phyloP scores from a whole-genome alignment of 1,140 invertebrate species.

The Eumaeus atala region DNA sequence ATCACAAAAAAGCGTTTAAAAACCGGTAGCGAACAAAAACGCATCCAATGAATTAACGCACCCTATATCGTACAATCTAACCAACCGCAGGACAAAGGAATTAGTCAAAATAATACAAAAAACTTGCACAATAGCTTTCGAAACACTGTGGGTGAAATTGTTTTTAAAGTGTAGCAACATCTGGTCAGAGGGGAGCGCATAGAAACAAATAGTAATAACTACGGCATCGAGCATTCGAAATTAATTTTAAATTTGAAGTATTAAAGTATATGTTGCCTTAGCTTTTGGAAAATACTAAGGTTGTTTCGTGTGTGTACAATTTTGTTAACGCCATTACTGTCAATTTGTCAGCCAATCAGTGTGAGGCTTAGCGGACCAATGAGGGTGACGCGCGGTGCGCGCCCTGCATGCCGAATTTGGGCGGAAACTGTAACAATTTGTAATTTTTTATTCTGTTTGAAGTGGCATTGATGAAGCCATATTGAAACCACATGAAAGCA shows the following conservation, averaged over 20 bases:
- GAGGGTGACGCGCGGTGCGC: constrained; percentile 36
- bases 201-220: constrained; percentile 16
- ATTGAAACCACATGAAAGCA: too few relatives aligned
- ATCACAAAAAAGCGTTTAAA: constrained; percentile 44
- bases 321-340: constrained; percentile 70
- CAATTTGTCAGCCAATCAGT: constrained; percentile 68
- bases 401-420: constrained; percentile 63
- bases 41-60: constrained; percentile 57
- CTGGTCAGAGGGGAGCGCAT: constrained; percentile 52
- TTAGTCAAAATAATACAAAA: constrained; percentile 69
- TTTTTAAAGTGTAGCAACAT: constrained; percentile 70
- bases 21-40: constrained; percentile 60
- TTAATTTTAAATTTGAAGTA: neutral
- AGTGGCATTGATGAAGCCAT: constrained; percentile 13
- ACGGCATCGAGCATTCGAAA: neutral
- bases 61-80: constrained; percentile 62
- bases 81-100: constrained; percentile 69
- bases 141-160: constrained; percentile 67
- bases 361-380: constrained; percentile 49
- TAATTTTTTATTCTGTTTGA: constrained; percentile 37
- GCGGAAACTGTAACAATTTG: constrained; percentile 59
- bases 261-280: constrained; percentile 17
- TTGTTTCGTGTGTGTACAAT: constrained; percentile 19
- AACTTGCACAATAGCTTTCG: constrained; percentile 60
- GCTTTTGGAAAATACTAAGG: constrained; percentile 12